These are phyloP conservation scores for Melopsittacus undulatus DNA, from an alignment of 2,797 vertebrate genomes.

Conservation along the genomic window DNA sequence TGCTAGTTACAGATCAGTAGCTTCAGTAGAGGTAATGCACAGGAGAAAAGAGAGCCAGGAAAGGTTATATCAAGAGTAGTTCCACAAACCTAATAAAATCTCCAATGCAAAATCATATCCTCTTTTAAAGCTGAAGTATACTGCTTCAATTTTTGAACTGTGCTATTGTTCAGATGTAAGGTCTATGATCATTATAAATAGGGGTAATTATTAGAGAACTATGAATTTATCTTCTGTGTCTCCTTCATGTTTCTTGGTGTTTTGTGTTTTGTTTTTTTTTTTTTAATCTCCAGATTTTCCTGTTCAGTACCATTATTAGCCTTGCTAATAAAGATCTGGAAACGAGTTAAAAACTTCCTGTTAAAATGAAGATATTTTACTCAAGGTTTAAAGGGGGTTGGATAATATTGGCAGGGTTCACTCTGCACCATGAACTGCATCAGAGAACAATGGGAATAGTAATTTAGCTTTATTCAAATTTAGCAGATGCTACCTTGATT, in stretches of 20 bases:
- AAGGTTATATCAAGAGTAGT: neutral
- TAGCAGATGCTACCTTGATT: neutral
- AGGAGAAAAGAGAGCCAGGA: slow-evolving; percentile 24
- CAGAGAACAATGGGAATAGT: neutral
- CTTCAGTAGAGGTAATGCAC: slow-evolving; percentile 24
- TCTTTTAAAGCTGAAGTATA: slow-evolving; percentile 18
- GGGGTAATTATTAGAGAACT: neutral
- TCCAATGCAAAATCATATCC: neutral
- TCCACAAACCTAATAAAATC: slow-evolving; percentile 18
- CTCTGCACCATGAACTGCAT: neutral
- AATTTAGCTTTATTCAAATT: neutral
- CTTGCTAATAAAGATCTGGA: neutral
- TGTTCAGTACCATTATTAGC: neutral
- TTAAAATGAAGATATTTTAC: neutral
- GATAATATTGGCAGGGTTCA: neutral
- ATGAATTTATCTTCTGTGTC: neutral
- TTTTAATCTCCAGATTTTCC: neutral
- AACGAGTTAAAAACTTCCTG: neutral
- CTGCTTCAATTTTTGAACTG: neutral
- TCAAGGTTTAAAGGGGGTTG: neutral
- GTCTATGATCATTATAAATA: neutral
- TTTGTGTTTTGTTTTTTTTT: no score
- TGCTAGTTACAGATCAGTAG: neutral
- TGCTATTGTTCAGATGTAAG: neutral
- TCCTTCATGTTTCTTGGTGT: neutral